A percentile compares a stretch with the other conserved stretches of the same genome.
Evolutionary conservation across 30 jellyfish, hydroid and myxozoan genomes (phyloP).

Genomic region (Aurelia sp.): DNA sequence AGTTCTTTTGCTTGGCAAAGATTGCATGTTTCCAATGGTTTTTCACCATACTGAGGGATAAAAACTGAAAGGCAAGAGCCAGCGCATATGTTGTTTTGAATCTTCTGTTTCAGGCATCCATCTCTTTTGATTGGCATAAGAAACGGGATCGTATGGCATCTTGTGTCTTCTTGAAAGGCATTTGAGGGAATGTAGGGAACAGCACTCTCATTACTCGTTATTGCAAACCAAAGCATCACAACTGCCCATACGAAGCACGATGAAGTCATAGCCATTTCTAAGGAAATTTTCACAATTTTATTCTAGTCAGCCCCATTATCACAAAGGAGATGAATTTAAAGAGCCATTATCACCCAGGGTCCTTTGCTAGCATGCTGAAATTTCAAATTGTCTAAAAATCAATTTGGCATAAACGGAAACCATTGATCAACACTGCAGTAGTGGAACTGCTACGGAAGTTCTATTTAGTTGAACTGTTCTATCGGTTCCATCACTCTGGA

Average conservation of each 20-base stretch:
- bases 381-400: too few species aligned
- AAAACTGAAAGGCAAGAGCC: constrained; percentile 53
- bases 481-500: too few species aligned
- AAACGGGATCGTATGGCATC: constrained; percentile 43
- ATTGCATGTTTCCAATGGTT: constrained; percentile 44
- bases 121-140: constrained; percentile 30
- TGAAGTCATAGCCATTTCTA: background rate
- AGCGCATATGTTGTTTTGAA: constrained; percentile 32
- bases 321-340: too few species aligned
- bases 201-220: background rate
- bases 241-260: background rate
- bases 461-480: too few species aligned
- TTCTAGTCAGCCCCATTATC: background rate
- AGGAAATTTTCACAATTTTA: background rate
- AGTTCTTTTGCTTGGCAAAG: constrained; percentile 42
- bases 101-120: constrained; percentile 35
- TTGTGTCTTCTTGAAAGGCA: constrained; percentile 6
- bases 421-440: too few species aligned
- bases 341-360: too few species aligned
- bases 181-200: background rate
- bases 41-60: constrained; percentile 31
- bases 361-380: too few species aligned
- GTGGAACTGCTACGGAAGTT: too few species aligned
- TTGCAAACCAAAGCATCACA: background rate
- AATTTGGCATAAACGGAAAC: too few species aligned